Conservation (phyloP, 1,140 invertebrate species). For the Leptinotarsa lineolata region DNA sequence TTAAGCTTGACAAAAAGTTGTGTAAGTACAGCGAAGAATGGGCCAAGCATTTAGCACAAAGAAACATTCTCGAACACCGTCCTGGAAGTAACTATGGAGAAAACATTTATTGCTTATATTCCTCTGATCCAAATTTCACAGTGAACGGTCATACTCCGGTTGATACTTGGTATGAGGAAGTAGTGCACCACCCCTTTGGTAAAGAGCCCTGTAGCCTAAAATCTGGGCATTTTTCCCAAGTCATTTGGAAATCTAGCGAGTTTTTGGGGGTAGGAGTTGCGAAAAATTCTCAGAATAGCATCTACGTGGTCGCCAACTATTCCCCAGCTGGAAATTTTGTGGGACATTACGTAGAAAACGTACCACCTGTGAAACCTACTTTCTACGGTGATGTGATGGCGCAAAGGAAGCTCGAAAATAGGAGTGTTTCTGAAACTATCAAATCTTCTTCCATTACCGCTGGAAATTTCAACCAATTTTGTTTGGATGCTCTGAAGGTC, state of each 20-base stretch:
- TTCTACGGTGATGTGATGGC: constrained; percentile 33
- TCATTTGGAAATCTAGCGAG: constrained; percentile 78
- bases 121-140: constrained; percentile 70
- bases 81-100: constrained; percentile 77
- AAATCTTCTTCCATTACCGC: neutral
- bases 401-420: constrained; percentile 16
- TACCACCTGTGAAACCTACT: constrained; percentile 58
- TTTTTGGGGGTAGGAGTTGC: constrained; percentile 80
- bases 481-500: constrained; percentile 67
- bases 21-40: constrained; percentile 78
- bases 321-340: constrained; percentile 84
- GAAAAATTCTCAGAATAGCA: constrained; percentile 69
- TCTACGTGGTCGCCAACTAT: constrained; percentile 86
- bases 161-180: constrained; percentile 73
- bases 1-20: constrained; percentile 62
- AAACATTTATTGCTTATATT: constrained; percentile 79
- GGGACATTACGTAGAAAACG: constrained; percentile 77
- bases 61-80: constrained; percentile 74
- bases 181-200: constrained; percentile 64
- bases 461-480: constrained; percentile 56
- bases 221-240: constrained; percentile 75
- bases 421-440: neutral
- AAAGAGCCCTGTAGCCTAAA: constrained; percentile 69
- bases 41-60: constrained; percentile 74
- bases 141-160: constrained; percentile 72